Conservation (phyloP, 2,113 vertebrate genomes). For the Opisthocomus hoazin region DNA sequence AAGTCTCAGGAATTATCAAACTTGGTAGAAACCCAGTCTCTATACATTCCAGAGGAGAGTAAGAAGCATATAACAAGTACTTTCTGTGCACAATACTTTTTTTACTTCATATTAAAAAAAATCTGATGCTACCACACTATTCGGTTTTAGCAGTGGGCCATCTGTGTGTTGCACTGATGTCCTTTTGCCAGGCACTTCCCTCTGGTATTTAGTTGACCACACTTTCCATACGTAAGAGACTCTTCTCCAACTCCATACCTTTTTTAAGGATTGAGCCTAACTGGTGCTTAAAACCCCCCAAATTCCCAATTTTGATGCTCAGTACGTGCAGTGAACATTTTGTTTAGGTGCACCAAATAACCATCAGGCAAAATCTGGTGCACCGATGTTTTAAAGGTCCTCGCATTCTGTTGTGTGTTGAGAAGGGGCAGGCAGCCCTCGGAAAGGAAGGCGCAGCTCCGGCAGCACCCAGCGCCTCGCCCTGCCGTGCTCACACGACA, state of each 20-base stretch:
- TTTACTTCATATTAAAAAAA: background rate
- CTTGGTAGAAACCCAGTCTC: background rate
- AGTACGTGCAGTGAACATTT: background rate
- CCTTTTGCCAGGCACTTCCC: background rate
- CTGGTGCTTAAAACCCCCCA: background rate
- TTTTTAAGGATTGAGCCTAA: background rate
- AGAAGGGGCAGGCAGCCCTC: background rate
- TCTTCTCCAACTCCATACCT: background rate
- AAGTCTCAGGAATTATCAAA: background rate
- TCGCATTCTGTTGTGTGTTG: background rate
- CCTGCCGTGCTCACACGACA: background rate
- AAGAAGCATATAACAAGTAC: background rate
- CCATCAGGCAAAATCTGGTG: background rate
- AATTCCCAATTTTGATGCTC: background rate
- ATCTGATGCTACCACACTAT: background rate
- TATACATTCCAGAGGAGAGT: background rate
- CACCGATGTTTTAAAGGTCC: background rate
- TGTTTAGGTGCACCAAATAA: background rate
- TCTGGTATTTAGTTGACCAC: background rate
- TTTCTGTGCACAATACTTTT: background rate
- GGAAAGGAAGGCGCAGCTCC: background rate
- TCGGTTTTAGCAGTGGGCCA: background rate
- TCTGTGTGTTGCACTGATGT: background rate
- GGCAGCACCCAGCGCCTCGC: background rate
- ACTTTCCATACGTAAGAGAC: background rate